These are phyloP conservation scores for Xyrichtys novacula DNA, from an alignment of 2,797 vertebrate species.

Conservation along the genomic window DNA sequence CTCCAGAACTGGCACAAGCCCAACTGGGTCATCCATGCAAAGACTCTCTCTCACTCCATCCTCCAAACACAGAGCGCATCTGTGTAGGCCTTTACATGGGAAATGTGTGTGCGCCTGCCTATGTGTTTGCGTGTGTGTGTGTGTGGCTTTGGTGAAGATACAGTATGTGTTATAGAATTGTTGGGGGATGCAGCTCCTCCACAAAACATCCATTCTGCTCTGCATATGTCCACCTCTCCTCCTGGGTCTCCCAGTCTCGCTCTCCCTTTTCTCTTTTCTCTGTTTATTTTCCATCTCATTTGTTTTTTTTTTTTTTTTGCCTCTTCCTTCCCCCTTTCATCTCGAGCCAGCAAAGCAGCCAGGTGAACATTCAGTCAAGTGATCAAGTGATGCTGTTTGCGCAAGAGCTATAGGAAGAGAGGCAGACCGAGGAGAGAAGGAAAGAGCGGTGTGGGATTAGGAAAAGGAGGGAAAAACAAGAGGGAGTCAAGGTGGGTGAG, in stretches of 20 bases:
- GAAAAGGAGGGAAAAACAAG: conserved; percentile 1
- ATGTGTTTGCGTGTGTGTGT: conserved; percentile 39
- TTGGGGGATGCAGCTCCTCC: conserved; percentile 37
- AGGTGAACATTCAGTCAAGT: conserved; percentile 68
- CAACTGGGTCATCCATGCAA: conserved; percentile 87
- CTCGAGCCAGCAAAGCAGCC: conserved; percentile 64
- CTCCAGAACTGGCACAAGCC: conserved; percentile 84
- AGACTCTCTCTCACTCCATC: conserved; percentile 77
- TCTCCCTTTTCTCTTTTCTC: conserved; percentile 33
- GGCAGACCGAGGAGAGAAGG: conserved; percentile 29
- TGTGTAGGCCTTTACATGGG: conserved; percentile 74
- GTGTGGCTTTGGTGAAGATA: conserved; percentile 47
- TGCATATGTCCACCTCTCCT: conserved; percentile 68
- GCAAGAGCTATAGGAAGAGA: conserved; percentile 37
- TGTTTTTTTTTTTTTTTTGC: conserved; percentile 50
- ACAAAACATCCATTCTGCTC: conserved; percentile 57
- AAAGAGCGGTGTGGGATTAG: conserved; percentile 37
- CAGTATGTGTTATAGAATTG: conserved; percentile 48
- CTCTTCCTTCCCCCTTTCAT: conserved; percentile 59
- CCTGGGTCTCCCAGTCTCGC: conserved; percentile 49
- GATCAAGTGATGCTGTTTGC: conserved; percentile 61
- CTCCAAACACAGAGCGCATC: conserved; percentile 77
- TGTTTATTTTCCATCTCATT: conserved; percentile 66
- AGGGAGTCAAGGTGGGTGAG: conserved; percentile 45
- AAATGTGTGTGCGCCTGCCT: conserved; percentile 51